Conservation (phyloP, 2,797 vertebrate species). For the Eulemur mongoz region DNA sequence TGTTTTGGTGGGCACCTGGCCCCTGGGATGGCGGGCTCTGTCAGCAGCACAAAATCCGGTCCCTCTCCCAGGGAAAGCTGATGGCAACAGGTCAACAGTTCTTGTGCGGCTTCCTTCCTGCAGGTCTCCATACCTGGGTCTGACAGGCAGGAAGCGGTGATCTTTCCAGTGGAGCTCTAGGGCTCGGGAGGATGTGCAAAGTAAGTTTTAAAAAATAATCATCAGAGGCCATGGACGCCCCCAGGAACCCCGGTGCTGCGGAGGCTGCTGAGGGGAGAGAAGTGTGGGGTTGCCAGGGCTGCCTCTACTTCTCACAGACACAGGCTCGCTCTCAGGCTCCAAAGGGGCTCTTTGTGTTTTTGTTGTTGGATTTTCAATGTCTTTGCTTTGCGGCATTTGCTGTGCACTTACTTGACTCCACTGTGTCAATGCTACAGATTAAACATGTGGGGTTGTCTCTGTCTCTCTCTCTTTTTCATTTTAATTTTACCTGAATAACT, state of each 20-base stretch:
- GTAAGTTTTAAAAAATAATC: not conserved
- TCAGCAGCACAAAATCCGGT: not conserved
- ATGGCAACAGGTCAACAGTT: not conserved
- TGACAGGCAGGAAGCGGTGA: not conserved
- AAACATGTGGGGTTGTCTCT: not conserved
- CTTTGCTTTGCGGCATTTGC: not conserved
- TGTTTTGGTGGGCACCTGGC: not conserved
- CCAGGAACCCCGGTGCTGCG: not conserved
- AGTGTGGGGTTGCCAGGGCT: not conserved
- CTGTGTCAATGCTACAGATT: no score
- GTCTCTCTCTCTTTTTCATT: not conserved
- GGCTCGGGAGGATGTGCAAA: not conserved
- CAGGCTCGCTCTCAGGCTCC: not conserved
- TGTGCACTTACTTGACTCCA: not conserved
- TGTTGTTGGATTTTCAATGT: not conserved
- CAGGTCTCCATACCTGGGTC: not conserved
- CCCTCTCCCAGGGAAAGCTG: not conserved
- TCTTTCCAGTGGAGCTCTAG: not conserved
- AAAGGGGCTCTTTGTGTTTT: not conserved
- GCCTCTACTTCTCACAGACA: not conserved
- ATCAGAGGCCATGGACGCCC: not conserved
- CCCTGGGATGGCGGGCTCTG: not conserved
- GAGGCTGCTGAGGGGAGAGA: not conserved
- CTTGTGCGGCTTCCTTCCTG: not conserved
- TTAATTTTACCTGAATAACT: not conserved